Conservation (phyloP, 2,797 vertebrate species). For the Benthosema pterotum region DNA sequence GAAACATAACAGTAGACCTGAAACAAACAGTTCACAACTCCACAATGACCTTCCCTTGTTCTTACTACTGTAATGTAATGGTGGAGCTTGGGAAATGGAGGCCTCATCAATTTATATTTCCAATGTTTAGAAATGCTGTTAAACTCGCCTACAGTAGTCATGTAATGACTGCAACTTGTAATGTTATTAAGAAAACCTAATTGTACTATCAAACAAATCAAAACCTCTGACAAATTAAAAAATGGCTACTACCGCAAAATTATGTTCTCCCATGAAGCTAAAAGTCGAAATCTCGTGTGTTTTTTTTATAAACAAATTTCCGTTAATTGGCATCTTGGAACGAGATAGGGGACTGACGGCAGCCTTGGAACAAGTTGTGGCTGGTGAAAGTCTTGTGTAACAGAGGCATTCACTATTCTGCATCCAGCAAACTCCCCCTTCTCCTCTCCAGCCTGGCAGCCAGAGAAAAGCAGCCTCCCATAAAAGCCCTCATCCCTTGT, state of each 20-base stretch:
- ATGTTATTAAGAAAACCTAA: slow-evolving; percentile 10
- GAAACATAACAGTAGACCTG: no score
- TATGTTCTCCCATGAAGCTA: neutral
- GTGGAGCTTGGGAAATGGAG: neutral
- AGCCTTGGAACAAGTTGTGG: slow-evolving; percentile 26
- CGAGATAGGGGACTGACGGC: slow-evolving; percentile 6
- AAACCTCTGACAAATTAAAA: neutral
- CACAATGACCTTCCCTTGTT: slow-evolving; percentile 21
- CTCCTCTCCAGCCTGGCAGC: slow-evolving; percentile 15
- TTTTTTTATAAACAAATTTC: slow-evolving; percentile 25
- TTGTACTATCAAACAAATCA: slow-evolving; percentile 21
- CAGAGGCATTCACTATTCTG: slow-evolving; percentile 25
- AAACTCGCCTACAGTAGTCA: slow-evolving; percentile 9
- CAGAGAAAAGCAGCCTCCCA: slow-evolving; percentile 14
- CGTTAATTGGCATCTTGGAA: slow-evolving; percentile 18
- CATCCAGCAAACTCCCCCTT: slow-evolving; percentile 24
- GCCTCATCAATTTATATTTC: slow-evolving; percentile 1
- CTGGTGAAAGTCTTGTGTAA: slow-evolving; percentile 20
- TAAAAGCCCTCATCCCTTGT: slow-evolving; percentile 9
- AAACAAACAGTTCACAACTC: no score
- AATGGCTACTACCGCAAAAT: neutral
- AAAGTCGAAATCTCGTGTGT: slow-evolving; percentile 1
- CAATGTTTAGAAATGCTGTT: slow-evolving; percentile 21
- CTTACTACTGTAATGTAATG: neutral
- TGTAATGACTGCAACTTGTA: slow-evolving; percentile 20